Evolutionary conservation across 2,113 vertebrate species (phyloP), one percentile per base, ranked within the genome.

Genomic region (Pelvicachromis taeniatus): DNA sequence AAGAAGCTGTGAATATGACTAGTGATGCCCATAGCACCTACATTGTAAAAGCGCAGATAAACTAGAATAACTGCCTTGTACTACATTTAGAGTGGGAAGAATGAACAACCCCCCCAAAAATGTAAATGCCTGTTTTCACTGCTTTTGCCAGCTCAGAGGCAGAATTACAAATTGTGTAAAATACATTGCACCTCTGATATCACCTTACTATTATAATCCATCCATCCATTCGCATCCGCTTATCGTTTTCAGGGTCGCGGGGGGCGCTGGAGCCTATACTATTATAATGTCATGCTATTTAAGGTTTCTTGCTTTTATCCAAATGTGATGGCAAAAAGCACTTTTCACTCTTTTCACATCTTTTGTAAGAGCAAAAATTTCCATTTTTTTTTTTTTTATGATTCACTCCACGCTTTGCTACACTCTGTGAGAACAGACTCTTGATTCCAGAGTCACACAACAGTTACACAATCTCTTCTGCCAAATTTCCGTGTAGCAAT

Each of bases 251-350:
- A n/a, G n/a, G n/a, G n/a, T n/a, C n/a, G n/a, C n/a, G n/a, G n/a
- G n/a, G n/a, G n/a, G n/a, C n/a, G n/a, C n/a, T n/a, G n/a, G n/a
- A n/a, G n/a, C n/a, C n/a, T n/a, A n/a, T 26, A 26, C 26, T 70
- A 58, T 70, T 85, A 50, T 80, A 87, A 84, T 84, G 77, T 75
- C 86, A 83, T n/a, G 29, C 78, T 12, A 31, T 56, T 81, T 54
- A 26, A 77, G n/a, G 6, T 19, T 42, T 21, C 54, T 8, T 52
- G 50, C 31, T 7, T 55, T 65, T 19, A 54, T 63, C 48, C 1
- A 3, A 16, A 21, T 5, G 14, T 21, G 26, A 19, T 75, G 16
- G 2, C 6, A 75, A 50, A 50, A 50, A 11, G 16, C 26, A 75
- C 26, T 50, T 75, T 75, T 31, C 19, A n/a, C 26, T 6, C 45